Conservation (phyloP, 2,797 vertebrate genomes). For the Cossypha niveicapilla region DNA sequence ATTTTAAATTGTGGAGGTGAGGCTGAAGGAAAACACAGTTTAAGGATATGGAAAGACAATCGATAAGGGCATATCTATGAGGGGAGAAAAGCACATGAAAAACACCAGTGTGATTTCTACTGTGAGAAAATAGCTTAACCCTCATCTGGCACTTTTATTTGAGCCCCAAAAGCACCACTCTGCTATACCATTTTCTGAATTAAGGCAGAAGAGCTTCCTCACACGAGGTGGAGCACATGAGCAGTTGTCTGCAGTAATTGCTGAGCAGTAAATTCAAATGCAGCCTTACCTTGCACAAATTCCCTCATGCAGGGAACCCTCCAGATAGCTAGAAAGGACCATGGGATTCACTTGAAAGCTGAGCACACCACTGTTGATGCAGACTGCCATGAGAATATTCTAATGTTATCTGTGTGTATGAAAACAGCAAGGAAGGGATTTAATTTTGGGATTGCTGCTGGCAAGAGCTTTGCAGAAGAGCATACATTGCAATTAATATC, state of each 20-base stretch:
- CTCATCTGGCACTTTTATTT: background rate
- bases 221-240: background rate
- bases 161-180: background rate
- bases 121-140: background rate
- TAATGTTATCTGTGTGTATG: background rate
- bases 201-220: background rate
- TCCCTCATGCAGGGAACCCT: background rate
- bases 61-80: background rate
- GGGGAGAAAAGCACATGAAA: background rate
- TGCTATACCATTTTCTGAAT: background rate
- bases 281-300: background rate
- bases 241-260: background rate
- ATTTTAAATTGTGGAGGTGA: background rate
- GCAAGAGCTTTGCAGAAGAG: background rate
- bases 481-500: background rate
- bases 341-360: background rate
- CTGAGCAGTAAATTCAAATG: background rate
- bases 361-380: accelerated
- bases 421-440: background rate
- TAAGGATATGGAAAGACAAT: background rate
- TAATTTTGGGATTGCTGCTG: background rate
- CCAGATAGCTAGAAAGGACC: background rate
- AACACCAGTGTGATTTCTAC: background rate
- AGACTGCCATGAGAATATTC: background rate
- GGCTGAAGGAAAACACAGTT: background rate